phyloP scores from a whole-genome alignment of 2,113 vertebrate genomes.

The Oceanites oceanicus region DNA sequence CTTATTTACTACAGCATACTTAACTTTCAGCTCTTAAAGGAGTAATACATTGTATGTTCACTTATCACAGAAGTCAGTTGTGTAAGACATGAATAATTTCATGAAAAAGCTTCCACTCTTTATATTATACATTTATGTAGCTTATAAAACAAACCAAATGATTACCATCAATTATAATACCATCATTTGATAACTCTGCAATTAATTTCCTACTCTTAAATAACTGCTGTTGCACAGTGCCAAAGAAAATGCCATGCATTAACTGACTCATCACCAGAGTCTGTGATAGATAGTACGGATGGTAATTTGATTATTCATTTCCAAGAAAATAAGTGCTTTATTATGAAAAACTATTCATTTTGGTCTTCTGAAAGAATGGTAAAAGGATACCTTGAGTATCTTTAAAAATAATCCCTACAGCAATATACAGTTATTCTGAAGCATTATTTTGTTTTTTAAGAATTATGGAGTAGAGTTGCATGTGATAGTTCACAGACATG shows the following conservation, averaged over 20 bases:
- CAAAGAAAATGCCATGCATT: conserved; percentile 69
- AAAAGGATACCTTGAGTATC: neutral
- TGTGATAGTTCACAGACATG: neutral
- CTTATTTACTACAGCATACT: conserved; percentile 35
- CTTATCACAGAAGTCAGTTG: conserved; percentile 24
- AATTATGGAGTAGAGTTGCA: neutral
- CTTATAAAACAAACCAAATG: conserved; percentile 78
- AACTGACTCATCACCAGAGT: conserved; percentile 77
- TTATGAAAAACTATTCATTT: neutral
- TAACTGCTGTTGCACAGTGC: conserved; percentile 66
- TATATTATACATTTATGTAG: conserved; percentile 37
- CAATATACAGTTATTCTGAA: neutral
- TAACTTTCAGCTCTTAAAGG: conserved; percentile 39
- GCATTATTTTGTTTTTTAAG: neutral
- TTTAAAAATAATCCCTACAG: neutral
- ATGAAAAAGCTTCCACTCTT: conserved; percentile 33
- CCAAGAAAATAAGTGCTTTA: conserved; percentile 46
- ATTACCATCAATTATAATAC: conserved; percentile 86
- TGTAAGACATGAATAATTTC: conserved; percentile 59
- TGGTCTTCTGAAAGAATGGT: neutral
- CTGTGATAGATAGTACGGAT: conserved; percentile 67
- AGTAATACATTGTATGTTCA: neutral
- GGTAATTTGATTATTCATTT: conserved; percentile 50
- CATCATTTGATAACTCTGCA: conserved; percentile 77
- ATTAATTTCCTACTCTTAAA: conserved; percentile 82